A percentile compares a stretch with the other conserved stretches of the same genome.
Conservation (phyloP, 2,113 vertebrate genomes). For the Glareola pratincola region DNA sequence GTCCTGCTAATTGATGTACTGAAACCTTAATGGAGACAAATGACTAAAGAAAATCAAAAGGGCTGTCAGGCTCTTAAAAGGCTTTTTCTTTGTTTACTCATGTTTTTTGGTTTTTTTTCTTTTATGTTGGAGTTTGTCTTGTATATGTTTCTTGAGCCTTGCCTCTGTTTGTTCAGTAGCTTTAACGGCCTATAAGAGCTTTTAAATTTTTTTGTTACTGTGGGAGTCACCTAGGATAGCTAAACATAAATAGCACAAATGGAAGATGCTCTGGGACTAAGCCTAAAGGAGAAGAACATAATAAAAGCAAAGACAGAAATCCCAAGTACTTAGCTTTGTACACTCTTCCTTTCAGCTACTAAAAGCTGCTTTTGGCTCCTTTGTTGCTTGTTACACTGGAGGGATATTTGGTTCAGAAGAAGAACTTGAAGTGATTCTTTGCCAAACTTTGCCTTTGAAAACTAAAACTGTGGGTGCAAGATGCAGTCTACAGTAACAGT, state of each 20-base stretch:
- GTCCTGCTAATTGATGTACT: not conserved
- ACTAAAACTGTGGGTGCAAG: not conserved
- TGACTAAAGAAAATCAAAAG: not conserved
- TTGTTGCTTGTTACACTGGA: not conserved
- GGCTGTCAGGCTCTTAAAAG: not conserved
- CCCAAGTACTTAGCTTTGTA: not conserved
- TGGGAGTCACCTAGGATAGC: not conserved
- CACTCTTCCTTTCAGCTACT: not conserved
- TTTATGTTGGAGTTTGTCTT: not conserved
- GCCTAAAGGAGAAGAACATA: not conserved
- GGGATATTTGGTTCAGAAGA: not conserved
- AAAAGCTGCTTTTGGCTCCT: not conserved
- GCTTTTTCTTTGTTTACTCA: not conserved
- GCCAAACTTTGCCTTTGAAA: conserved; percentile 6
- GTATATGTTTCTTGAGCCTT: not conserved
- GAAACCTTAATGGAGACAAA: not conserved
- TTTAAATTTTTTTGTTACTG: not conserved
- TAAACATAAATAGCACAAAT: not conserved
- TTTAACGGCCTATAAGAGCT: not conserved
- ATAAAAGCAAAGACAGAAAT: not conserved
- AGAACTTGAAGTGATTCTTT: not conserved
- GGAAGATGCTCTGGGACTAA: not conserved
- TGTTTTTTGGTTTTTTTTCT: not conserved
- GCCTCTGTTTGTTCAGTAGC: not conserved
- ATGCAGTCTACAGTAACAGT: not conserved